phyloP scores from a whole-genome alignment of 1,140 invertebrate genomes.

The Acromyrmex echinatior region DNA sequence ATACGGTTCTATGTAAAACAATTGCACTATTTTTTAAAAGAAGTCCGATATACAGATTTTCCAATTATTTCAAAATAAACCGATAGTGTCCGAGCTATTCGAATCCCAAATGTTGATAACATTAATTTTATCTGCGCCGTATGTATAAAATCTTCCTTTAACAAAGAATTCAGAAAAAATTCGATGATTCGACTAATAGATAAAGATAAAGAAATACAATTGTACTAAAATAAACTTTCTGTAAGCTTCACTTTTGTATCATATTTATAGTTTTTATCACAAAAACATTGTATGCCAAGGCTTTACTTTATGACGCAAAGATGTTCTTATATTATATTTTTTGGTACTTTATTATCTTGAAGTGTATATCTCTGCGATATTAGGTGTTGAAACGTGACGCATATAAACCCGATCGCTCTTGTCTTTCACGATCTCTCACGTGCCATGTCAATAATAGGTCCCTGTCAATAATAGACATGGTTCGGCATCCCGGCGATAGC shows the following conservation, averaged over 20 bases:
- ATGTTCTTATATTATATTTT: constrained; percentile 39
- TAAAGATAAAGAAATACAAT: background rate
- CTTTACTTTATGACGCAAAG: background rate
- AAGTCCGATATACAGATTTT: background rate
- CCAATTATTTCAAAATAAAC: background rate
- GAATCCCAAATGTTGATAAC: background rate
- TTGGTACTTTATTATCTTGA: constrained; percentile 41
- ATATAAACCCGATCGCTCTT: constrained; percentile 35
- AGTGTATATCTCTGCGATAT: background rate
- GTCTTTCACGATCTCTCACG: background rate
- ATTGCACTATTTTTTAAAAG: constrained; percentile 1
- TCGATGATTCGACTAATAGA: too few relatives aligned
- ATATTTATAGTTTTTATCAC: background rate
- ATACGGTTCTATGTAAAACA: background rate
- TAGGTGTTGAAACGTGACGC: constrained; percentile 32
- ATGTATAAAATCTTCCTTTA: background rate
- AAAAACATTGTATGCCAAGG: background rate
- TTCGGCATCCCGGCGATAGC: background rate
- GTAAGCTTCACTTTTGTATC: background rate
- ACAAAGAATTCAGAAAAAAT: background rate
- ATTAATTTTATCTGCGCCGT: background rate
- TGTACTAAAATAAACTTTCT: background rate
- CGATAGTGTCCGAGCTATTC: background rate
- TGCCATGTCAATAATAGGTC: background rate
- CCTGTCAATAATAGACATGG: background rate